Percentiles rank a stretch among this genome's conserved stretches.
Conservation (phyloP, 53 echinoderm and acorn worm genomes). For the Glandiceps talaboti region DNA sequence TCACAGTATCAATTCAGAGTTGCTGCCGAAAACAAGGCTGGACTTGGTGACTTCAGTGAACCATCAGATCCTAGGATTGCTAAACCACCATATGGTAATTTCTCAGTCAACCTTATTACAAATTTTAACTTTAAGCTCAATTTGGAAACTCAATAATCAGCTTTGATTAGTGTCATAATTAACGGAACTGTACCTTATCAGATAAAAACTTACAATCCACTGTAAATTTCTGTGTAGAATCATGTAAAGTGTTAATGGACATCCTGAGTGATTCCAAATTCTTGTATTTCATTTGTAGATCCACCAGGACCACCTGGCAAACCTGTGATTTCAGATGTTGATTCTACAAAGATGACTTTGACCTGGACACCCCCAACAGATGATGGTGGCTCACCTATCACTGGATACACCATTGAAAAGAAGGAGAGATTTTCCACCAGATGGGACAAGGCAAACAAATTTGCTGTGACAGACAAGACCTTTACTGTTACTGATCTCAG, state of each 20-base stretch:
- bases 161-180: no score
- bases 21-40: not conserved
- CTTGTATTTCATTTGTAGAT: no score
- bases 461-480: conserved; percentile 69
- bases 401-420: conserved; percentile 94
- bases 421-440: conserved; percentile 72
- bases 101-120: not conserved
- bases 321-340: conserved; percentile 72
- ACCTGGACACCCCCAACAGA: conserved; percentile 75
- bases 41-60: not conserved
- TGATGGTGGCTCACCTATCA: conserved; percentile 83
- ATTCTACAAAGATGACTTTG: conserved; percentile 78
- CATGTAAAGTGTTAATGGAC: no score
- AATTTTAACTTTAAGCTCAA: not conserved
- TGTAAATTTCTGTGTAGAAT: no score
- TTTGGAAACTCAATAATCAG: no score
- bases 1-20: not conserved
- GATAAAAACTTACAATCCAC: no score
- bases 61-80: not conserved
- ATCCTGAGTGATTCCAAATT: no score
- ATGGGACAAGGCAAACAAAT: conserved; percentile 91
- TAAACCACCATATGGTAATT: not conserved
- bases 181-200: no score
- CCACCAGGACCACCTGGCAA: conserved; percentile 81
- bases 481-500: conserved; percentile 85